Percentiles rank a stretch among this genome's conserved stretches.
These are phyloP conservation scores for Anhinga anhinga DNA, from an alignment of 2,113 vertebrate genomes.

Conservation along the genomic window DNA sequence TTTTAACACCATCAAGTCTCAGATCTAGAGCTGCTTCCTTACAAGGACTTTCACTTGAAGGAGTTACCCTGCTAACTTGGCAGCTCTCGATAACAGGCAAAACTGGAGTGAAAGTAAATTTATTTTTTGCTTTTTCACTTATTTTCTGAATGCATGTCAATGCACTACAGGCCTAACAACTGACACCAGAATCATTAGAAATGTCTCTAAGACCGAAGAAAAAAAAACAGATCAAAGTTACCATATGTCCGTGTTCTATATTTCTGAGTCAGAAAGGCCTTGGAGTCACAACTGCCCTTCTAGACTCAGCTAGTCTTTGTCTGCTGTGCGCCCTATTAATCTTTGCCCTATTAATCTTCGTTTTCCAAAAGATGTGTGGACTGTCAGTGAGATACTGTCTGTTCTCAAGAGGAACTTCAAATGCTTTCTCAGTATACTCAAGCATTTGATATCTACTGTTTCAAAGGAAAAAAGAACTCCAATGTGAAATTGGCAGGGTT, in stretches of 20 bases:
- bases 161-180: background rate
- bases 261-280: background rate
- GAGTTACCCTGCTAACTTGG: background rate
- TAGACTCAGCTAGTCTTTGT: background rate
- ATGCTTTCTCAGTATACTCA: background rate
- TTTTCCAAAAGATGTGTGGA: background rate
- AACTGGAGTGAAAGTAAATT: background rate
- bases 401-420: background rate
- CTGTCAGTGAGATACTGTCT: background rate
- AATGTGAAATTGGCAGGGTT: background rate
- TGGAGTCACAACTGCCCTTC: background rate
- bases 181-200: background rate
- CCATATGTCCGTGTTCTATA: background rate
- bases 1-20: background rate
- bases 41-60: background rate
- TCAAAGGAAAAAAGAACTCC: background rate
- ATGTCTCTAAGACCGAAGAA: background rate
- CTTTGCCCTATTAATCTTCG: background rate
- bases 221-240: background rate
- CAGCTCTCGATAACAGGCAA: background rate
- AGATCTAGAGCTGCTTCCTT: background rate
- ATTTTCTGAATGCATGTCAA: background rate
- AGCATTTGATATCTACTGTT: background rate
- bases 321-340: background rate
- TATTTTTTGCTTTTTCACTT: background rate